Conservation (phyloP, 2,888 invertebrate genomes). For the Cataglyphis albicans region DNA sequence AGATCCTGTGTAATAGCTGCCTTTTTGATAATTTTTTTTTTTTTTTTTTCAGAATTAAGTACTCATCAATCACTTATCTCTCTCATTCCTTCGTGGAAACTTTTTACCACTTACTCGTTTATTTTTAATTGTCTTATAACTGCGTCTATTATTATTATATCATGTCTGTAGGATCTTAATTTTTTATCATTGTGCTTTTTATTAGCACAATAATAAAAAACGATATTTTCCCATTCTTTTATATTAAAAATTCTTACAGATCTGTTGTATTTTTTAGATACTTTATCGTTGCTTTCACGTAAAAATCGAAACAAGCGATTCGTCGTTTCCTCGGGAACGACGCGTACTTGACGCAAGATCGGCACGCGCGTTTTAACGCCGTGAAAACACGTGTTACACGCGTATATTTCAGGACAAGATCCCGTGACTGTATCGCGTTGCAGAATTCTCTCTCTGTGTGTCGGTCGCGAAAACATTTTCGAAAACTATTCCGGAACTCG, state of each 20-base stretch:
- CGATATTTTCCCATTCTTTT: neutral
- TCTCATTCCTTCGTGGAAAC: neutral
- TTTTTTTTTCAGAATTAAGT: neutral
- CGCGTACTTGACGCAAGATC: neutral
- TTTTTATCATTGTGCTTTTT: neutral
- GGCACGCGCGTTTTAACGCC: neutral
- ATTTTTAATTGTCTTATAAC: neutral
- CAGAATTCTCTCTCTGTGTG: neutral
- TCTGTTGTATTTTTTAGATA: neutral
- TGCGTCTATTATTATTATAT: conserved; percentile 5
- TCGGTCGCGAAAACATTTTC: neutral
- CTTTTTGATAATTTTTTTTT: neutral
- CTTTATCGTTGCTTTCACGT: neutral
- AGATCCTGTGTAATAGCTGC: neutral
- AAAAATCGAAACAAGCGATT: neutral
- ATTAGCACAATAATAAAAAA: neutral
- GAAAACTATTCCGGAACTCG: neutral
- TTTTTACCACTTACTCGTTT: neutral
- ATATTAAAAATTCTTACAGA: neutral
- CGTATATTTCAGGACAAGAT: conserved; percentile 16
- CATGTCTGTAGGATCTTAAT: neutral
- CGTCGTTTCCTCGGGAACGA: neutral
- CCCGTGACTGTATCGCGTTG: neutral
- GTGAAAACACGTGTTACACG: conserved; percentile 1
- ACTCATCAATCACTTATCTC: neutral